Evolutionary conservation across 1,140 invertebrate species (phyloP).

Genomic region (Andricus grossulariae): DNA sequence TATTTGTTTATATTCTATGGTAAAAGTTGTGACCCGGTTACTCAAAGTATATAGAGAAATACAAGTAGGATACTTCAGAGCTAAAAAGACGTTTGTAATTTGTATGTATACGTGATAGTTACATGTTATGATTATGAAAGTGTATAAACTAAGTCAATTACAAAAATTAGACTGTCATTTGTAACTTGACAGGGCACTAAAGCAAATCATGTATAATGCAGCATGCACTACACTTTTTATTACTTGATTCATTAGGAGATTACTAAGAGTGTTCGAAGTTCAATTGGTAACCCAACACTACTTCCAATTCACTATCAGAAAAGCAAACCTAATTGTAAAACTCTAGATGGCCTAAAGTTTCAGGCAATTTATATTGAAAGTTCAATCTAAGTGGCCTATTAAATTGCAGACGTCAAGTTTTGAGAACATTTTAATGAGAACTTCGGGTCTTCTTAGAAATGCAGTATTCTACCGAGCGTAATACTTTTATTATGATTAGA

Average conservation of each 20-base stretch:
- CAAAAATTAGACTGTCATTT: conserved; percentile 46
- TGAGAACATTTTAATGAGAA: conserved; percentile 26
- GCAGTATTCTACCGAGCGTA: conserved; percentile 29
- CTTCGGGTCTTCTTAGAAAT: conserved; percentile 20
- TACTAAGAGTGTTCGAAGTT: conserved; percentile 14
- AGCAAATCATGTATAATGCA: conserved; percentile 19
- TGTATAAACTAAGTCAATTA: conserved; percentile 65
- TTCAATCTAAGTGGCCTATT: conserved; percentile 19
- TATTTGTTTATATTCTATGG: conserved; percentile 24
- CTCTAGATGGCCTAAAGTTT: conserved; percentile 18
- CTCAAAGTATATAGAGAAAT: neutral
- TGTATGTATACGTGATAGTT: conserved; percentile 30
- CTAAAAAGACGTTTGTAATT: conserved; percentile 24
- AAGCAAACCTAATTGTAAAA: neutral
- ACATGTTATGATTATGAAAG: conserved; percentile 44
- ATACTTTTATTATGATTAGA: conserved; percentile 22
- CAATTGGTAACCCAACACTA: neutral
- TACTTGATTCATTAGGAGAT: conserved; percentile 21
- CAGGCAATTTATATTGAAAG: neutral
- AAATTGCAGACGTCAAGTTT: conserved; percentile 22
- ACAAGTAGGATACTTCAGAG: neutral
- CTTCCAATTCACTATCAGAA: neutral
- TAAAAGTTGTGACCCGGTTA: conserved; percentile 7
- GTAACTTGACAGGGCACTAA: conserved; percentile 32
- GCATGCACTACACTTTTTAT: conserved; percentile 12